Conservation (phyloP, 2,113 vertebrate genomes). For the Trogon melanurus region DNA sequence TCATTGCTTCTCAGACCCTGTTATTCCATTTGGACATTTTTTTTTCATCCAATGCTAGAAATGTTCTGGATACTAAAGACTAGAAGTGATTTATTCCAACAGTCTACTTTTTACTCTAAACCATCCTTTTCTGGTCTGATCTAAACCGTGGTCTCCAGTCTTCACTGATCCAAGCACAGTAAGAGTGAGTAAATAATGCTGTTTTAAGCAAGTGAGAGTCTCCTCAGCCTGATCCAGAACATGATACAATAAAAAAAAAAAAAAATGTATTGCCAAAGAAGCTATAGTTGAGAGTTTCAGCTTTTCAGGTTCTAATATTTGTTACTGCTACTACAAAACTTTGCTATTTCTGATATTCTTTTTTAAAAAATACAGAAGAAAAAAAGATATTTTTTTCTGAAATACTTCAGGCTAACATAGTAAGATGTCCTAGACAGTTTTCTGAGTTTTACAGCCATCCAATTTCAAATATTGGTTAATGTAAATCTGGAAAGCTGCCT, state of each 20-base stretch:
- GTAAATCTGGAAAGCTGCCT: conserved; percentile 47
- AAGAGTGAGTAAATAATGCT: not conserved
- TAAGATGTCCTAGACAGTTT: conserved; percentile 1
- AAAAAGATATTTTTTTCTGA: not conserved
- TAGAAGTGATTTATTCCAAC: not conserved
- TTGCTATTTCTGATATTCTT: not conserved
- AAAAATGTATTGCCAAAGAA: not conserved
- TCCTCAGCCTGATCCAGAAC: not conserved
- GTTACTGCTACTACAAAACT: not conserved
- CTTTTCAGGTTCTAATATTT: not conserved
- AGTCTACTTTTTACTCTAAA: not conserved
- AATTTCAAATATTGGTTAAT: conserved; percentile 49
- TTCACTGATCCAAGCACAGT: not conserved
- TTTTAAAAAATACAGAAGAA: not conserved
- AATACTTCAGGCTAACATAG: not conserved
- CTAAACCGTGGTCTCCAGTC: not conserved
- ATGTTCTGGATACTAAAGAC: not conserved
- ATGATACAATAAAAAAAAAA: not conserved
- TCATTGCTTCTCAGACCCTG: not conserved
- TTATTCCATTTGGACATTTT: not conserved
- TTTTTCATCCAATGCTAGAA: not conserved
- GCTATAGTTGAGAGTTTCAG: not conserved
- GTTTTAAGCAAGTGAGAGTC: not conserved
- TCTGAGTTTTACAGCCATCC: not conserved
- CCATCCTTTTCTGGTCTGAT: not conserved